Evolutionary conservation across 2,888 invertebrate genomes (phyloP), one percentile per base, ranked within the genome.

Genomic region (Himalopsyche tibetana): DNA sequence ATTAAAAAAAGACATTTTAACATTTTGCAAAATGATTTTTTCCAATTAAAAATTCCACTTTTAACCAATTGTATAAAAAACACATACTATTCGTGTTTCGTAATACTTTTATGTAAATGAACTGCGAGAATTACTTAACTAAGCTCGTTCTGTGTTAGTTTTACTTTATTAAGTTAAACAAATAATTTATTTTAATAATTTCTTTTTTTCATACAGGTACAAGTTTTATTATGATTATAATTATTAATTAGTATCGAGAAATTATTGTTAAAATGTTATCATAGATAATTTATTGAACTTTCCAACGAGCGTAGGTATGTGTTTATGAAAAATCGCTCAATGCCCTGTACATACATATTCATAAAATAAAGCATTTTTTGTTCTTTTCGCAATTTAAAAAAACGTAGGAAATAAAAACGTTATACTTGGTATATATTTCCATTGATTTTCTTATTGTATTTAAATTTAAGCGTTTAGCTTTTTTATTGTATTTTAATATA

Each of bases 211-310:
- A 87, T 88, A 87, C 86, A 84, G 84, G 88, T 88, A 88, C 88
- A 88, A 88, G 83, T 85, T 83, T 87, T 85, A 85, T 87, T 55
- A 85, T 84, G 83, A 87, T 88, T 88, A 84, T 79, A 74, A 85
- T 88, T 87, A 87, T 88, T 87, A 74, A 80, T 84, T 79, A 82
- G 79, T 86, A 84, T 81, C 83, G 85, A 85, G 63, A 84, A 86
- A 88, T 82, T 86, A 88, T 88, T 88, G 88, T 88, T 88, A 88
- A 88, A 87, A 83, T 86, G 85, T 88, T 88, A 86, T 88, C 81
- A 86, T 88, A 88, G 88, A 88, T 88, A 86, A 88, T 88, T 88
- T 88, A 88, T 88, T 86, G 79, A 88, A 85, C 83, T 84, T 84
- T 55, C 36, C 56, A 84, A 82, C 83, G 69, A 83, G 81, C 42